Conservation (phyloP, 2,797 vertebrate species). For the Pagetopsis macropterus region DNA sequence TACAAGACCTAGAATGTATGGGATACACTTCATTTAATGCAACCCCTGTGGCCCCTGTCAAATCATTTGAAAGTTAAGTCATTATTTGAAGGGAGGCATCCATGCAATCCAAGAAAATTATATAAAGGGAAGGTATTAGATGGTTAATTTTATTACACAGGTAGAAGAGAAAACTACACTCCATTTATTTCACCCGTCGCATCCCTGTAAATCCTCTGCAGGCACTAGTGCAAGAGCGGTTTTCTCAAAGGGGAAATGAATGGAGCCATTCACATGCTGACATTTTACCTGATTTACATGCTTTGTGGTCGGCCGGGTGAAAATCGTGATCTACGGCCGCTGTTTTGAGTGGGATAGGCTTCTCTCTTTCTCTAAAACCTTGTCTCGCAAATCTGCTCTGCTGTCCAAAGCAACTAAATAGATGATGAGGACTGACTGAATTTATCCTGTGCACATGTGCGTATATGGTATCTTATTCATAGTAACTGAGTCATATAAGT, state of each 20-base stretch:
- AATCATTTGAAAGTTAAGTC: not conserved
- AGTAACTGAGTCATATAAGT: slow-evolving; percentile 2
- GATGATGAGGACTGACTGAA: slow-evolving; percentile 18
- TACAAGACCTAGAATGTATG: too few species aligned
- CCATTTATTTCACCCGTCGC: slow-evolving; percentile 22
- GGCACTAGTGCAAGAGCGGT: slow-evolving; percentile 1
- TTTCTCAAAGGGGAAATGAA: slow-evolving; percentile 61
- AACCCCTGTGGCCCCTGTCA: too few species aligned
- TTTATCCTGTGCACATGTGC: slow-evolving; percentile 5
- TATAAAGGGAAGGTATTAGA: not conserved
- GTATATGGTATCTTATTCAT: not conserved
- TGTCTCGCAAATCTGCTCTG: slow-evolving; percentile 13
- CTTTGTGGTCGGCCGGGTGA: slow-evolving; percentile 37
- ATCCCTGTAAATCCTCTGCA: slow-evolving; percentile 37
- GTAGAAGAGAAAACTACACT: not conserved
- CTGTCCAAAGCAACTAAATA: slow-evolving; percentile 28
- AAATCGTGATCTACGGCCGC: slow-evolving; percentile 46
- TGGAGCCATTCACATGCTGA: slow-evolving; percentile 61
- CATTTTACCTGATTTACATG: slow-evolving; percentile 69
- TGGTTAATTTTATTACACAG: not conserved
- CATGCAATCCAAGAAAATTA: slow-evolving; percentile 1
- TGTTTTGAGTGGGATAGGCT: slow-evolving; percentile 47
- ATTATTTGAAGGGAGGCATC: not conserved
- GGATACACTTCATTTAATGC: too few species aligned
- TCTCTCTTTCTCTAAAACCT: not conserved